Base-by-base conservation (phyloP, 2,888 invertebrate species). In the Drosophila yooni region DNA sequence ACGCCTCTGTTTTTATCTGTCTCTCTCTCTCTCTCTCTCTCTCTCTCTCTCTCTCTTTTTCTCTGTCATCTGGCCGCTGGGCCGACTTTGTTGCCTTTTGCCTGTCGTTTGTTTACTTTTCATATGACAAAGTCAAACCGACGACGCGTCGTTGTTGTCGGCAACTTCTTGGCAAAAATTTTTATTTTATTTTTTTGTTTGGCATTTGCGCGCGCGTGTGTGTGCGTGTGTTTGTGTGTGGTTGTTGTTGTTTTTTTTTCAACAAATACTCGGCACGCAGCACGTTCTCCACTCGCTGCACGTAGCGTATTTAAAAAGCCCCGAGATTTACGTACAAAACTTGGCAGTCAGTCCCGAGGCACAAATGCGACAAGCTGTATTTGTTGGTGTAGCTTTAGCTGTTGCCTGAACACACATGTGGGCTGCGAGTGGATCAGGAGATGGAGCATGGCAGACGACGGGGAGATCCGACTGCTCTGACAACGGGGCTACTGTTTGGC, bases 61-160 rank as follows among this genome's bases (percentile, higher is more conserved):
- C 31, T 21, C 34, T 33, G 56, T 29, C 48, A 61, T 50, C 36
- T 68, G 82, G 63, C 73, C 71, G 67, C 63, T 82, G 73, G 69
- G 62, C 72, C 64, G 65, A 67, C 74, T 74, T 70, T 75, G 81
- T 73, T 83, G 84, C 82, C 82, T 81, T 83, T 86, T 83, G 82
- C 70, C 84, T 71, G 86, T 82, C 84, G 84, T 81, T 84, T 86
- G 86, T 86, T 86, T 84, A 84, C 84, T 82, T 86, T 84, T 84
- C 84, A 84, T 84, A 84, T 86, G 84, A 86, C 84, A 84, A 86
- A 84, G 84, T 84, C 84, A 84, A 86, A 86, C 56, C 84, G 76
- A 84, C 83, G 65, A 68, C 81, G 38, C 82, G 38, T 76, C 65
- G 74, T 64, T 67, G 60, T 81, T 72, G 83, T 76, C 83, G 83